Base-by-base conservation (phyloP, 2,113 vertebrate species). In the Nyctibius bracteatus region DNA sequence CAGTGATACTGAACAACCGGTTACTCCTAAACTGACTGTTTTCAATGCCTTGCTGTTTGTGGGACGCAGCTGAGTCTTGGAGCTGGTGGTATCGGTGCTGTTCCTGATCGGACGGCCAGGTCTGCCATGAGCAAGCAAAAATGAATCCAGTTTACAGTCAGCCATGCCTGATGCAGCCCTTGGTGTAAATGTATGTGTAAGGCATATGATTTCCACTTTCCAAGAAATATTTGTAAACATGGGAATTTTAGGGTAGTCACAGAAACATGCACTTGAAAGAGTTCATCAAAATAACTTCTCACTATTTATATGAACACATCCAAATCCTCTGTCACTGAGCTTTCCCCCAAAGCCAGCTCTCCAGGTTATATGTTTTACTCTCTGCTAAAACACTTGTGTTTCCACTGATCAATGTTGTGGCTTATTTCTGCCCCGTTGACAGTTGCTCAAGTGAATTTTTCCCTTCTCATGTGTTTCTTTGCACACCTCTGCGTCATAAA, bases 1-100 rank as follows among this genome's bases (percentile, higher is more conserved):
- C 31, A 41, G 35, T n/a, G 44, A 43, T 31, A 35, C n/a, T 55
- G 77, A 91, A 35, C 41, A 83, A 14, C 8, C 2, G 2, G 37
- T 39, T 77, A 24, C 41, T 63, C 51, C 39, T 59, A 9, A 78
- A 7, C 30, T 66, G 54, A 7, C 61, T 43, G 23, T 70, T 88
- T 46, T 14, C 47, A 44, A 3, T 5, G 5, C 33, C 66, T 63
- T 2, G 0, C 41, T 68, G 59, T n/a, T 73, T 35, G 58, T 54
- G 62, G 57, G 61, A 62, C 5, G 27, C 14, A 31, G 44, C 27
- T 55, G 82, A 28, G 16, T 57, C 37, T 61, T 3, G 2, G 25
- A 14, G 46, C 43, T 58, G 46, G 10, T 51, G 44, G 9, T 41
- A 5, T 7, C 0, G 0, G 9, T 51, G 59, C 86, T 47, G 5